Evolutionary conservation across 2,113 vertebrate species (phyloP).

Genomic region (Tylochromis polylepis): DNA sequence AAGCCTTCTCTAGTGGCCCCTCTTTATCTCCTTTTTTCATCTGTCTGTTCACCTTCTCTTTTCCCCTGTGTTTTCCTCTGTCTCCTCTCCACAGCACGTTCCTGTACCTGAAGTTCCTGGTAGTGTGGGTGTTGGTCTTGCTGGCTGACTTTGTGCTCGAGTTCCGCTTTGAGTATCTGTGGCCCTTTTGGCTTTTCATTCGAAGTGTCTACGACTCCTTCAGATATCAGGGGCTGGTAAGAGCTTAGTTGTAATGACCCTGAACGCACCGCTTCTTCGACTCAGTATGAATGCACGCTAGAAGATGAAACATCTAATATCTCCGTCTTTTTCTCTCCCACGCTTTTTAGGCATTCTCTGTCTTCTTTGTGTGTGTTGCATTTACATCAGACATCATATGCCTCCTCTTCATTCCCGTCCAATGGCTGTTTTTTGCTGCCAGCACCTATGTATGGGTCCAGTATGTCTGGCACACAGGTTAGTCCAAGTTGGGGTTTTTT

Average conservation of each 20-base stretch:
- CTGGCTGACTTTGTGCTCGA: conserved; percentile 98
- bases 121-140: conserved; percentile 95
- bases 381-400: conserved; percentile 99
- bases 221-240: conserved; percentile 97
- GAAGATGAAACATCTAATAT: background rate
- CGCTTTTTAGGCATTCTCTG: conserved; percentile 87
- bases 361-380: conserved; percentile 98
- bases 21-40: background rate
- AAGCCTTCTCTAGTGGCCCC: background rate
- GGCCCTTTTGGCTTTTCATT: conserved; percentile 99
- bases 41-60: background rate
- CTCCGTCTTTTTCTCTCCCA: background rate
- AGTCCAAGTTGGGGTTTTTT: background rate
- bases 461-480: conserved; percentile 98
- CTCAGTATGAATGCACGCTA: background rate
- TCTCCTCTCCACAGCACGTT: conserved; percentile 80
- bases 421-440: conserved; percentile 97
- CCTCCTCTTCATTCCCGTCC: conserved; percentile 95
- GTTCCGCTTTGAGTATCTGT: conserved; percentile 98
- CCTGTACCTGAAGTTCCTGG: conserved; percentile 96
- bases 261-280: background rate
- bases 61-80: background rate
- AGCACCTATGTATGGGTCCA: conserved; percentile 98
- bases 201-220: conserved; percentile 98
- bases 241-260: background rate